Conservation (phyloP, 2,113 vertebrate species). For the Chunga burmeisteri region DNA sequence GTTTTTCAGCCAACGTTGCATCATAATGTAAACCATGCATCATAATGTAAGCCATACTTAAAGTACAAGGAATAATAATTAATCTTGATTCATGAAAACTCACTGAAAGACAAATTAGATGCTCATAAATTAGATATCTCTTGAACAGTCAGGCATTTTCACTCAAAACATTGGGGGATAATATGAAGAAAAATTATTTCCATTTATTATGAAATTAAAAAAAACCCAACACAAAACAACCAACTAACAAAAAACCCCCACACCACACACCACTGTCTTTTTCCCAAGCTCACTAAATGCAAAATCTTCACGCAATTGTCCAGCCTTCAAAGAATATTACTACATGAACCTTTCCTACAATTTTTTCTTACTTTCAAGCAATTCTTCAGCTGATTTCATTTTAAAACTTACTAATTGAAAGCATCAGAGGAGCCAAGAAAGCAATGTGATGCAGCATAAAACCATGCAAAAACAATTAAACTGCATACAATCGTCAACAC, state of each 20-base stretch:
- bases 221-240: fast-evolving
- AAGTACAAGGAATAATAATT: neutral
- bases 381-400: neutral
- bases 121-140: neutral
- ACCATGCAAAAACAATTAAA: neutral
- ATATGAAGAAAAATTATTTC: neutral
- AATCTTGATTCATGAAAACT: neutral
- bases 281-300: neutral
- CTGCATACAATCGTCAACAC: neutral
- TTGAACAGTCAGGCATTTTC: neutral
- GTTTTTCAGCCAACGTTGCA: neutral
- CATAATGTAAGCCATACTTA: neutral
- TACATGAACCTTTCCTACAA: neutral
- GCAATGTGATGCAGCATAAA: neutral
- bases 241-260: fast-evolving
- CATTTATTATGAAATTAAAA: neutral
- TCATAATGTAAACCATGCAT: neutral
- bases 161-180: fast-evolving
- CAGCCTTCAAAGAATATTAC: neutral
- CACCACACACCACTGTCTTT: neutral
- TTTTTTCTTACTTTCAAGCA: neutral
- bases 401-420: neutral
- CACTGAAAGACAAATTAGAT: neutral
- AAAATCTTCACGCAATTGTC: neutral
- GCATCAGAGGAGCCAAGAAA: neutral